Base-by-base conservation (phyloP, 1,140 invertebrate genomes). In the Pogonomyrmex barbatus region DNA sequence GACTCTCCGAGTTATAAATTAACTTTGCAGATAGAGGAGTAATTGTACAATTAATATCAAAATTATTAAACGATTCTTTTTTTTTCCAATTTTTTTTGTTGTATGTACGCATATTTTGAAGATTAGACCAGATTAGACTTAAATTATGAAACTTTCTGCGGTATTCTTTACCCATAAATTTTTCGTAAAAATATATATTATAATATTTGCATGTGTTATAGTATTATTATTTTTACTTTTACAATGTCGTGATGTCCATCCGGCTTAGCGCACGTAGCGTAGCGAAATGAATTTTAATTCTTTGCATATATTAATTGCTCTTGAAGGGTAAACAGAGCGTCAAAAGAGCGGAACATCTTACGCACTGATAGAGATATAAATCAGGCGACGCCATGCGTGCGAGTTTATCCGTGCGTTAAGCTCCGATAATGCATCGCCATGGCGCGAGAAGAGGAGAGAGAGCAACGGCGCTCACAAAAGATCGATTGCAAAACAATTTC, bases 281-380 rank as follows among this genome's bases (percentile, higher is more conserved):
- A 47, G 17, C 52, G 42, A n/a, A n/a, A n/a, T 58, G 42, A 68
- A 73, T 83, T 83, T 83, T 60, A 75, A 83, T 30, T 77, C 47
- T 81, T 39, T 17, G 5, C 30, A 9, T 39, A 73, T 75, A 73
- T 83, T 73, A 83, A 75, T 83, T 83, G 68, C 68, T 39, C 60
- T 39, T 56, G 58, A 79, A 45, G 24, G 62, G 33, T 62, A 60
- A 83, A 83, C 42, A 30, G 54, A 83, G 58, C 42, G 71, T 75
- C n/a, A 60, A 58, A 70, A 75, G 39, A 62, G 42, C 68, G 67
- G 17, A 60, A 60, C 9, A 68, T 67, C 45, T 79, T 67, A 30
- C 24, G 52, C 60, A 77, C 45, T 67, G 62, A 78, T 78, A 79
- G 47, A 68, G 78, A 76, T 87, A 87, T 63, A 78, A 65, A 75